Evolutionary conservation across 30 jellyfish, hydroid and myxozoan genomes (phyloP).

Genomic region (Hydra vulgaris): DNA sequence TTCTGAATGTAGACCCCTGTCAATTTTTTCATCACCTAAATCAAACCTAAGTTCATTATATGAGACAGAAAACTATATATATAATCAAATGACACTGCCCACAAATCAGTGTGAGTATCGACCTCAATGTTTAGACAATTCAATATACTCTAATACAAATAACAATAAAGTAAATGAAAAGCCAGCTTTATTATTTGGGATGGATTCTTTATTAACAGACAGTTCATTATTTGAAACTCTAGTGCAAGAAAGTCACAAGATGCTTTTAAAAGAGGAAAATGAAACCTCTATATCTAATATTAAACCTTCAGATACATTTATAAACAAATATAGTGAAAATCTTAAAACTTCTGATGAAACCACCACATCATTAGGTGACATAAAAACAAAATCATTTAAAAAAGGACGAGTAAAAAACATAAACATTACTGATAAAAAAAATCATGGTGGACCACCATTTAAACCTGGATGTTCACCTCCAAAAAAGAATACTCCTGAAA

Average conservation of each 20-base stretch:
- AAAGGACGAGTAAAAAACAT: constrained; percentile 3
- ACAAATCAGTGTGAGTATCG: not conserved
- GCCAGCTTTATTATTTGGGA: constrained; percentile 22
- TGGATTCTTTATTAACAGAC: constrained; percentile 10
- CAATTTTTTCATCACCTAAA: not conserved
- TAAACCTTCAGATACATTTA: not conserved
- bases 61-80: not conserved
- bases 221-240: constrained; percentile 24
- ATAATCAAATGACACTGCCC: not conserved
- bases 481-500: constrained; percentile 58
- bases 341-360: not conserved
- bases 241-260: constrained; percentile 36
- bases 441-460: constrained; percentile 94
- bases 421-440: constrained; percentile 19
- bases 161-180: not conserved
- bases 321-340: not conserved
- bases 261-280: constrained; percentile 12
- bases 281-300: not conserved
- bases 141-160: not conserved
- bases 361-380: not conserved
- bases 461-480: constrained; percentile 82
- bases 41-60: not conserved
- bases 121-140: not conserved
- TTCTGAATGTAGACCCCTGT: not conserved
- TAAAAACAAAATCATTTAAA: not conserved